Base-by-base conservation (phyloP, 2,888 invertebrate species). In the Melikaiella ostensackeni region DNA sequence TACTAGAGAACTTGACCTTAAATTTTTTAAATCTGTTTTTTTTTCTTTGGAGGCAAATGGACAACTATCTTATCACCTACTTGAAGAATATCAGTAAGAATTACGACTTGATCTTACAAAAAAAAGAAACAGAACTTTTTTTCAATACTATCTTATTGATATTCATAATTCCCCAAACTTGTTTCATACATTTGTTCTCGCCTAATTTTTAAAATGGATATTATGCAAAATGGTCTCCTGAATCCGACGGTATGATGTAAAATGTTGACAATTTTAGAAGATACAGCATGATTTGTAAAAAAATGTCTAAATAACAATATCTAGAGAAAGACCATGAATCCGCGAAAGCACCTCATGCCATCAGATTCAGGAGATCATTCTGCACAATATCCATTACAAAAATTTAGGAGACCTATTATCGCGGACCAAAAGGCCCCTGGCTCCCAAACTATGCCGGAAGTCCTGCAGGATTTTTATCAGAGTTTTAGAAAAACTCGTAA, bases 141-240 rank as follows among this genome's bases (percentile, higher is more conserved):
- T 55, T 73, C 73, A 73, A 70, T 73, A 75, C 57, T 70, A 61
- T 62, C 77, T 75, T 75, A 75, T 79, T 79, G 73, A 77, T 76
- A 80, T 79, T 79, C 70, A 79, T 78, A 76, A 81, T 59, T 77
- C 50, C 74, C 59, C 57, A 77, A 81, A 79, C 70, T 79, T 74
- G 80, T 78, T 78, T 77, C 76, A 78, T 73, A 78, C 16, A 66
- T 74, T 77, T 77, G 76, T 80, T 80, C 55, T 74, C 77, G 70
- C 76, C 74, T 73, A 76, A 27, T 38, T 55, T 55, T 55, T 55
- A 57, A n/a, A n/a, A n/a, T n/a, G n/a, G n/a, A n/a, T n/a, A n/a
- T n/a, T n/a, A n/a, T n/a, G n/a, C n/a, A n/a, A n/a, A n/a, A n/a
- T n/a, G n/a, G n/a, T n/a, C n/a, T n/a, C n/a, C n/a, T n/a, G n/a